These are phyloP conservation scores for Sinocyclocheilus rhinocerous DNA, from an alignment of 2,113 vertebrate species.

Conservation along the genomic window DNA sequence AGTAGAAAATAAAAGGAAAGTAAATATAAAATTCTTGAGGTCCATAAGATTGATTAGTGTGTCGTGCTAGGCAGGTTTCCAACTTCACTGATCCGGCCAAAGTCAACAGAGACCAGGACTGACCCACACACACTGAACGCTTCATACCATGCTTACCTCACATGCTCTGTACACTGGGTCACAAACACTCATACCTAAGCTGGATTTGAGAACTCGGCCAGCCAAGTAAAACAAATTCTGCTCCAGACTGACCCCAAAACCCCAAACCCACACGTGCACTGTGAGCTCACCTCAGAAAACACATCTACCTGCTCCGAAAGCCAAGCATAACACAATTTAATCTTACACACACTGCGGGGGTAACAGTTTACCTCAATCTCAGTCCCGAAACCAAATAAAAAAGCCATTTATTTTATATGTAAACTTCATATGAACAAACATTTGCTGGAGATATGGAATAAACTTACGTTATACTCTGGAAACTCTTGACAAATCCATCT, in stretches of 20 bases:
- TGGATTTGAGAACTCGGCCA: not conserved
- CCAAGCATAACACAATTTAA: slow-evolving; percentile 12
- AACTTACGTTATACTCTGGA: not conserved
- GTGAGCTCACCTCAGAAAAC: slow-evolving; percentile 9
- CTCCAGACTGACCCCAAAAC: slow-evolving; percentile 21
- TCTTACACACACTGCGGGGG: not conserved
- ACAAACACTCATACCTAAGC: slow-evolving; percentile 5
- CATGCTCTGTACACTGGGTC: slow-evolving; percentile 15
- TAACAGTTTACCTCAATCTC: not conserved
- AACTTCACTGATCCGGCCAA: slow-evolving; percentile 28
- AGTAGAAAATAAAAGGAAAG: slow-evolving; percentile 34
- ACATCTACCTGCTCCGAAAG: not conserved
- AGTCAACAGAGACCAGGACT: slow-evolving; percentile 35
- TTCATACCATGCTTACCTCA: slow-evolving; percentile 20
- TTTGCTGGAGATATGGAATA: not conserved
- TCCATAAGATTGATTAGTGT: slow-evolving; percentile 44
- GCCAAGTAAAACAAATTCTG: slow-evolving; percentile 22
- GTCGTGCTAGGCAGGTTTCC: slow-evolving; percentile 43
- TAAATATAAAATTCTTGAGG: slow-evolving; percentile 41
- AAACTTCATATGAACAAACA: not conserved
- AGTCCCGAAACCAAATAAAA: not conserved
- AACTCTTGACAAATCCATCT: not conserved
- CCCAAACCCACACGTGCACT: not conserved
- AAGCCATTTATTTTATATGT: not conserved
- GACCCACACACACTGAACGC: slow-evolving; percentile 12